These are phyloP conservation scores for Leptogaster cylindrica DNA, from an alignment of 2,888 invertebrate genomes.

Conservation along the genomic window DNA sequence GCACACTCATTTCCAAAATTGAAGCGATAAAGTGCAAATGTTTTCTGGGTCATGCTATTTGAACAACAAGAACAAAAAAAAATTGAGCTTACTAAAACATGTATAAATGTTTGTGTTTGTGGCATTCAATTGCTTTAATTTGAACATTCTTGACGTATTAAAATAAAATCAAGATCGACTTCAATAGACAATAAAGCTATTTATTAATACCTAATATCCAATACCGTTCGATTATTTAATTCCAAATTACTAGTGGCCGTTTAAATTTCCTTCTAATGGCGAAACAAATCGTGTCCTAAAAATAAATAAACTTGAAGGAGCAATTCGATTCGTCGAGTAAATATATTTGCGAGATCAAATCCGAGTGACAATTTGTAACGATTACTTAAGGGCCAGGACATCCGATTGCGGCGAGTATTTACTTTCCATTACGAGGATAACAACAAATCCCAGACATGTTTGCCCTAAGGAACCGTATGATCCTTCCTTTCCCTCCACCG, in stretches of 20 bases:
- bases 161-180: too few relatives aligned
- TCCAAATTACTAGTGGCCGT: too few relatives aligned
- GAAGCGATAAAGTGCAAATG: too few relatives aligned
- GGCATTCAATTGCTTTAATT: too few relatives aligned
- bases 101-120: too few relatives aligned
- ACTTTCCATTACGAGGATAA: constrained; percentile 36
- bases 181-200: too few relatives aligned
- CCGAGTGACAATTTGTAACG: constrained; percentile 31
- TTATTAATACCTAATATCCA: too few relatives aligned
- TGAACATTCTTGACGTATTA: too few relatives aligned
- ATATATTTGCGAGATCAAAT: constrained; percentile 20
- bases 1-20: constrained; percentile 18
- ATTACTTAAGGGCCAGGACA: neutral
- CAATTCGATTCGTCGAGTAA: neutral
- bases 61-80: too few relatives aligned
- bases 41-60: too few relatives aligned
- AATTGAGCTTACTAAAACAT: too few relatives aligned
- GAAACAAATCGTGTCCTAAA: constrained; percentile 6
- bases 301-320: neutral
- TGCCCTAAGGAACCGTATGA: neutral
- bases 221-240: too few relatives aligned
- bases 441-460: constrained; percentile 22
- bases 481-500: neutral
- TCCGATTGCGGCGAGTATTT: constrained; percentile 30
- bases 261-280: neutral